Evolutionary conservation across 2,113 vertebrate species (phyloP), one percentile per base, ranked within the genome.

Genomic region (Delphinus delphis): DNA sequence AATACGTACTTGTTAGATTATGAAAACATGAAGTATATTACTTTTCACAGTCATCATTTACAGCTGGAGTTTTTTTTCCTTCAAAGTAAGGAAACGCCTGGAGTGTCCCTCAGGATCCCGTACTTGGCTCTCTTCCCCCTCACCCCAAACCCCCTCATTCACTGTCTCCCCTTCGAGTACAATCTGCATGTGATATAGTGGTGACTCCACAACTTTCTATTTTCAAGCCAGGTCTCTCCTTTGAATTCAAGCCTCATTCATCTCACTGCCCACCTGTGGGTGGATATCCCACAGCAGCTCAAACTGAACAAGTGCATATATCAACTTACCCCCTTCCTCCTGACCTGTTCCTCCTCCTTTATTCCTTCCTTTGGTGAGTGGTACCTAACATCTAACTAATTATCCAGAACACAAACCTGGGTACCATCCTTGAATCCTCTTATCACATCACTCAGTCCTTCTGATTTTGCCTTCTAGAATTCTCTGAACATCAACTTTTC

Each of bases 151-250:
- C 21, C 86, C 58, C 63, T 91, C 50, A 25, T 21, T 41, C 9
- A 7, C 31, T 9, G 11, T 9, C 2, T 3, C 25, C 10, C 79
- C 38, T 18, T 67, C 1, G 23, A 2, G 26, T 2, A 41, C 14
- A 8, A 2, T 5, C n/a, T 36, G 9, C 26, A 20, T 3, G 63
- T 6, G 28, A 7, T 3, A 7, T 0, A 18, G 84, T 25, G 21
- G 41, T 28, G 58, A 25, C 18, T 60, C 36, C 36, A 20, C 1
- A 10, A 9, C 67, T 47, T 79, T 26, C 67, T 14, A 3, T 15
- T 25, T 91, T 68, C 13, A 21, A 15, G 38, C 41, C 58, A 33
- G 36, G 50, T 17, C 90, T 33, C 13, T 62, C 20, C 60, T 41
- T 41, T 50, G 67, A 55, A 58, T 41, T 36, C 33, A 3, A 44